Conservation (phyloP, 2,888 invertebrate species). For the Platycheirus albimanus region DNA sequence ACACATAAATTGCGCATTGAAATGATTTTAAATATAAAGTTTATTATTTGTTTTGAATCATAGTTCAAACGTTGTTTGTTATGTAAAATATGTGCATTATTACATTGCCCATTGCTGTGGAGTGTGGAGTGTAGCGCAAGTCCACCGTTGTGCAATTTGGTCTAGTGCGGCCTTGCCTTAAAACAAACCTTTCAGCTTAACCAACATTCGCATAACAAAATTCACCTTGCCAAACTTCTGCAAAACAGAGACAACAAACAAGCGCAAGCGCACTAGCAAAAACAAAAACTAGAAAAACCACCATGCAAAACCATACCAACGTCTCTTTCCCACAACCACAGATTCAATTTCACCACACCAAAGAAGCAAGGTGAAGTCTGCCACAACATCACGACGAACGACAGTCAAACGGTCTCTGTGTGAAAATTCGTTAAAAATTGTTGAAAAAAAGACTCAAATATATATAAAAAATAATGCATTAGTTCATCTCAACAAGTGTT, state of each 20-base stretch:
- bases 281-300: conserved; percentile 35
- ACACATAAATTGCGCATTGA: no score
- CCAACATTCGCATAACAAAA: conserved; percentile 41
- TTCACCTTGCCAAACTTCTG: conserved; percentile 29
- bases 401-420: conserved; percentile 67
- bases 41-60: no score
- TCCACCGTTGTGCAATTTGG: no score
- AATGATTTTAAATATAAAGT: no score
- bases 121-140: no score
- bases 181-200: no score
- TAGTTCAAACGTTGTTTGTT: no score
- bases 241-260: conserved; percentile 50
- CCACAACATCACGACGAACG: conserved; percentile 77
- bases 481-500: conserved; percentile 60
- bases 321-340: conserved; percentile 64
- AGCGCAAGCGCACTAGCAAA: no score
- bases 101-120: no score
- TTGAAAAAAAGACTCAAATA: conserved; percentile 48
- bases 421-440: conserved; percentile 66
- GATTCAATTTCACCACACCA: conserved; percentile 66
- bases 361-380: conserved; percentile 76
- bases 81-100: no score
- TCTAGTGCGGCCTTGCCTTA: no score
- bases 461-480: conserved; percentile 55
- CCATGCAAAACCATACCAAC: conserved; percentile 40